These are phyloP conservation scores for Melanerpes formicivorus DNA, from an alignment of 2,113 vertebrate genomes.

Conservation along the genomic window DNA sequence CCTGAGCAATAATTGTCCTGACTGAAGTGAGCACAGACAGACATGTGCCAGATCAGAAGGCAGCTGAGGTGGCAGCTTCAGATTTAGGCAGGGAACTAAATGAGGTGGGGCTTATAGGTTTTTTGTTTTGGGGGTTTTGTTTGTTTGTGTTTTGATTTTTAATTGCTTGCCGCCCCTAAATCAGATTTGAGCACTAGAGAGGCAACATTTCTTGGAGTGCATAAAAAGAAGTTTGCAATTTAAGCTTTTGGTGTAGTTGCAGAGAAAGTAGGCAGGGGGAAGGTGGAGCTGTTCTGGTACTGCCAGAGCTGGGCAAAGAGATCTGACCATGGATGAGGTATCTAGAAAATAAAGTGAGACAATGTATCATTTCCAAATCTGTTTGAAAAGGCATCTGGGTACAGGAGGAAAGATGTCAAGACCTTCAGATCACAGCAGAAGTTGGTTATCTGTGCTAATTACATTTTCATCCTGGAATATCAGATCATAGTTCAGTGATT, in stretches of 20 bases:
- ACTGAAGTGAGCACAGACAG: background rate
- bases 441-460: background rate
- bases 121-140: too few relatives aligned
- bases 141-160: background rate
- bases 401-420: background rate
- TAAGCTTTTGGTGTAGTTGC: background rate
- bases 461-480: background rate
- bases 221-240: background rate
- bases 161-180: background rate
- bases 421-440: background rate
- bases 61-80: background rate
- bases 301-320: background rate
- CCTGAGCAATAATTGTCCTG: background rate
- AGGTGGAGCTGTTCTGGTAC: background rate
- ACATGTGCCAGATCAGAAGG: background rate
- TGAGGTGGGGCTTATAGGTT: background rate
- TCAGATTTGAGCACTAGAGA: background rate
- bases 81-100: background rate
- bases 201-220: background rate
- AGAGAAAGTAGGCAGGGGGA: background rate
- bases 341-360: background rate
- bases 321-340: accelerated
- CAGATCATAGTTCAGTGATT: background rate
- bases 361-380: background rate
- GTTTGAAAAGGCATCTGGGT: background rate